These are phyloP conservation scores for Sebastolobus alascanus DNA, from an alignment of 2,797 vertebrate species.

Conservation along the genomic window DNA sequence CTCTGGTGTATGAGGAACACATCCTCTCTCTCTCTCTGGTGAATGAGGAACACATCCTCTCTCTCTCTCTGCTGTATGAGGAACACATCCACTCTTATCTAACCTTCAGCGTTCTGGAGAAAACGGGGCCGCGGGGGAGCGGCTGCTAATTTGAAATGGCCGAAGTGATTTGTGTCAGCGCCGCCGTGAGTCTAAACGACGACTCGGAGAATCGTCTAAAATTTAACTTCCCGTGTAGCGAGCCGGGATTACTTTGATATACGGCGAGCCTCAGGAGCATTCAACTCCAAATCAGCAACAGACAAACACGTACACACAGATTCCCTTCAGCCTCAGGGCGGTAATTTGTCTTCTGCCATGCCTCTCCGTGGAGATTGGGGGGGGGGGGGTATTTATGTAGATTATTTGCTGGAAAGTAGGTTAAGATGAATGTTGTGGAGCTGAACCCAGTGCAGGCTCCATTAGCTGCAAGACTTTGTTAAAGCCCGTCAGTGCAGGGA, in stretches of 20 bases:
- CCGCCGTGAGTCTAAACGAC: constrained; percentile 26
- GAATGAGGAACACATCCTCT: too few relatives aligned
- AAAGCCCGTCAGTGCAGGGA: constrained; percentile 31
- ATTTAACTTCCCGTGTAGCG: constrained; percentile 11
- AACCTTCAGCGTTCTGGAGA: constrained; percentile 46
- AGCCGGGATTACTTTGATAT: constrained; percentile 52
- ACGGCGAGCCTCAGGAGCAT: constrained; percentile 38
- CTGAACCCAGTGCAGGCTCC: constrained; percentile 52
- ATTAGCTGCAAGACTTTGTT: constrained; percentile 47
- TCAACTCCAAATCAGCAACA: constrained; percentile 52
- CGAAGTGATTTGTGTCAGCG: constrained; percentile 50
- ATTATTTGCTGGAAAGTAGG: constrained; percentile 83
- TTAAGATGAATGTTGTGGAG: constrained; percentile 80
- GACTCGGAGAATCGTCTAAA: constrained; percentile 43
- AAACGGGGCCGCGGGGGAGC: constrained; percentile 22
- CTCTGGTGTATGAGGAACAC: too few relatives aligned
- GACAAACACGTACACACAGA: neutral
- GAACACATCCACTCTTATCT: constrained; percentile 31
- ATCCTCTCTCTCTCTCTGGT: too few relatives aligned
- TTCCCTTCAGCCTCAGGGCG: constrained; percentile 63
- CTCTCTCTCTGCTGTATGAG: neutral
- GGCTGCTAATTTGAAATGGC: constrained; percentile 37
- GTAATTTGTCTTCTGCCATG: constrained; percentile 79
- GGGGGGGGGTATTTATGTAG: constrained; percentile 79
- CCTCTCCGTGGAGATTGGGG: constrained; percentile 68